These are phyloP conservation scores for Julus scandinavius DNA, from an alignment of 2,888 invertebrate species.

Conservation along the genomic window DNA sequence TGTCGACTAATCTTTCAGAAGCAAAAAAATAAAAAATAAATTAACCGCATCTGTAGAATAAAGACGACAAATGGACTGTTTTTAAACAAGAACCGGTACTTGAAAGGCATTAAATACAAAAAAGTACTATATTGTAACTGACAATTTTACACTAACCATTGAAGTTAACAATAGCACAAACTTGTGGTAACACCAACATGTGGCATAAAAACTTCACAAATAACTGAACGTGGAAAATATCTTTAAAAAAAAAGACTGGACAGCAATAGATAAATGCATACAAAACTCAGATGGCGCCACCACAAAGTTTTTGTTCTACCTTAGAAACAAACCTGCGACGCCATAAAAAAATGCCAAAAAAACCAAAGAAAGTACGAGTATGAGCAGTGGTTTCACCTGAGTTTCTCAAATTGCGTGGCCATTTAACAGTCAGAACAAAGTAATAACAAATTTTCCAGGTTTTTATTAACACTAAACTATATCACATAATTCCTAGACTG, in stretches of 20 bases:
- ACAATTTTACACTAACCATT: constrained; percentile 22
- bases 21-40: not conserved
- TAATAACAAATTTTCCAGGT: not conserved
- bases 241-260: not conserved
- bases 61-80: constrained; percentile 9
- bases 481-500: not conserved
- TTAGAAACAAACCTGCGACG: too few relatives aligned
- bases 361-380: too few relatives aligned
- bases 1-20: constrained; percentile 15
- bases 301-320: too few relatives aligned
- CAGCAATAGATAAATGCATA: not conserved
- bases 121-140: not conserved
- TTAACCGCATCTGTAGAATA: constrained; percentile 10
- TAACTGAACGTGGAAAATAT: not conserved
- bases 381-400: too few relatives aligned
- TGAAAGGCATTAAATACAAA: not conserved
- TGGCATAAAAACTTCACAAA: not conserved
- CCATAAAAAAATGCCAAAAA: too few relatives aligned
- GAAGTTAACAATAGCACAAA: not conserved
- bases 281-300: not conserved
- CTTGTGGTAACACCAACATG: too few relatives aligned
- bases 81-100: constrained; percentile 10
- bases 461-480: not conserved
- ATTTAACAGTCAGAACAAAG: too few relatives aligned
- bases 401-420: too few relatives aligned